Evolutionary conservation across 2,797 vertebrate species (phyloP), one percentile per base, ranked within the genome.

Genomic region (Streptopelia turtur): DNA sequence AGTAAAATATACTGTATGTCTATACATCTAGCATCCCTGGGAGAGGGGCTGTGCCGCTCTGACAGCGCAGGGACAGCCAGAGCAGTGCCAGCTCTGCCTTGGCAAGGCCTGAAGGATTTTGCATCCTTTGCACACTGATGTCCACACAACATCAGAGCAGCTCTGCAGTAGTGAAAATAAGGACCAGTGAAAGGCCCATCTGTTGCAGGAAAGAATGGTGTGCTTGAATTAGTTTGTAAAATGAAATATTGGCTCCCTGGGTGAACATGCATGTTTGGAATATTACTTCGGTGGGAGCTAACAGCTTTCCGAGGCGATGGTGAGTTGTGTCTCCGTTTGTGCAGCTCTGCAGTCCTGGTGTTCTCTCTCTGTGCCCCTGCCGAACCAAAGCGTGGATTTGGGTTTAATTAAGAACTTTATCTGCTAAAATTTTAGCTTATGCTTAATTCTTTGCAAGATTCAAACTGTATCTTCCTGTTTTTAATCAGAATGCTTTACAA

Each of bases 1-100:
- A 68, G 33, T 55, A 4, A 57, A 64, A 35, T 47, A 20, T 0
- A 0, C 1, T 3, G 9, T 25, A 9, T 11, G 0, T 10, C 55
- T 43, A 0, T 63, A 22, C 2, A 12, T 59, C n/a, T 63, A 0
- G 8, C 88, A 47, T 74, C 75, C 28, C 49, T 31, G 72, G 30
- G 47, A 83, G 78, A 28, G 50, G 28, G 52, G 11, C 59, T 13
- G 37, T 33, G 35, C 18, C 0, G 1, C 21, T 11, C 35, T n/a
- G 49, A 2, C 8, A 30, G 69, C 53, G 5, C 1, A 9, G 76
- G 64, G 49, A 15, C 52, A 59, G 53, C 5, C 17, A 61, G 64
- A 60, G 41, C 68, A 2, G 31, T 17, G 69, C 28, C 69, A 68
- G 59, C 16, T 5, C 70, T 61, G 59, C n/a, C 50, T 84, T 9